Evolutionary conservation across 2,797 vertebrate species (phyloP), one percentile per base, ranked within the genome.

Genomic region (Hirundo rustica): DNA sequence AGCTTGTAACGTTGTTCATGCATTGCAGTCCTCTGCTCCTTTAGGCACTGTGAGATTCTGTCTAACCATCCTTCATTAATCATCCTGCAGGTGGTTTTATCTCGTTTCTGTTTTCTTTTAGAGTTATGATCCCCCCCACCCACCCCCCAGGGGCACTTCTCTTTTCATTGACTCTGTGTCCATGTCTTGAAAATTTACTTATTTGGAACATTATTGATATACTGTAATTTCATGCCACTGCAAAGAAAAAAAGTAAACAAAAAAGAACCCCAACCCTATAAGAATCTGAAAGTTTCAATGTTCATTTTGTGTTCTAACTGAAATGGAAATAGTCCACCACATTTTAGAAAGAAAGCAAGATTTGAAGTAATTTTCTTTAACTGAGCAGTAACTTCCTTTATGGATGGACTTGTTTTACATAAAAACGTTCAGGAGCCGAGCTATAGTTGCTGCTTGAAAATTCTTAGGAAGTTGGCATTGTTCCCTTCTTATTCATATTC

Each of bases 231-330:
- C 47, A 29, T 71, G n/a, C 50, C 22, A 78, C 7, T 7, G 2
- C 18, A 67, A 74, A 71, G 22, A 9, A 22, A 40, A 36, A 32
- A 47, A 25, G 22, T 2, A 19, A 19, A 6, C 4, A 20, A 4
- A 9, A 57, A 38, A 34, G 19, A 2, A 0, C 1, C 4, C 4
- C 6, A 7, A 4, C 3, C 2, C 16, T 40, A 29, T 66, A 68
- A 32, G 10, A 76, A 30, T 71, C 30, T 61, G 54, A 74, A 85
- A 76, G 29, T 89, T 88, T 21, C 8, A 27, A 0, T 48, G 4
- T 60, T 92, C 10, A 58, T 79, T 73, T 82, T 13, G 10, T 83
- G 23, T 80, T 77, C 18, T 71, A 67, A 36, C 13, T 55, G 42
- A 83, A 85, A 55, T 45, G 5, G 36, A 85, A 74, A 44, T 77